Evolutionary conservation across 1,140 invertebrate genomes (phyloP).

Genomic region (Rhagoletis pomonella): DNA sequence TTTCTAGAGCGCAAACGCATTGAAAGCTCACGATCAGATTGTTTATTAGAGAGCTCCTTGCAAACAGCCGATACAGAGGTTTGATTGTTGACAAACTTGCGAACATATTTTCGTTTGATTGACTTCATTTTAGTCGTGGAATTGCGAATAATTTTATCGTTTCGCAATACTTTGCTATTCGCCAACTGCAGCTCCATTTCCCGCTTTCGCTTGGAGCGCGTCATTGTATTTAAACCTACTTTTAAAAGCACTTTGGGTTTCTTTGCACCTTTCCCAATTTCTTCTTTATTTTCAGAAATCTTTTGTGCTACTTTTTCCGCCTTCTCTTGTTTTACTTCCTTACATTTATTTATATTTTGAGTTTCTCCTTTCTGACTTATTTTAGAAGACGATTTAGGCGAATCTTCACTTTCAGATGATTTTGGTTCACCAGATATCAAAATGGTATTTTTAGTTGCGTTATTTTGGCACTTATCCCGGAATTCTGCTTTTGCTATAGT

Average conservation of each 20-base stretch:
- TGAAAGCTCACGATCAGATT: constrained; percentile 63
- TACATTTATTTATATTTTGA: not conserved
- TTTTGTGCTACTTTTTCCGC: not conserved
- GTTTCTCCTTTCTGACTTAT: not conserved
- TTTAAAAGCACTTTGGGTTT: constrained; percentile 51
- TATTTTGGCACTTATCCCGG: not conserved
- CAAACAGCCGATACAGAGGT: not conserved
- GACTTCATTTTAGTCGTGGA: constrained; percentile 65
- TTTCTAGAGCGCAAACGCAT: constrained; percentile 60
- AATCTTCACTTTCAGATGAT: not conserved
- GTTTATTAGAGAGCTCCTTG: constrained; percentile 57
- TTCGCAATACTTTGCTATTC: constrained; percentile 72
- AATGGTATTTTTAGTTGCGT: too few relatives aligned
- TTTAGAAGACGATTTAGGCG: not conserved
- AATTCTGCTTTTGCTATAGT: not conserved
- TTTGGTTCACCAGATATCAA: not conserved
- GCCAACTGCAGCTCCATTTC: constrained; percentile 70
- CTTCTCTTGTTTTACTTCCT: not conserved
- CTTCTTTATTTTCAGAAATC: constrained; percentile 29
- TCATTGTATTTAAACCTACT: constrained; percentile 69
- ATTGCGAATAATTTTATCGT: constrained; percentile 71
- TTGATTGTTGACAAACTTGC: constrained; percentile 62
- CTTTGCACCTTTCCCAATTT: constrained; percentile 18
- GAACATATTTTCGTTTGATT: constrained; percentile 68
- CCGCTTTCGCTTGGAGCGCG: constrained; percentile 70